These are phyloP conservation scores for Choloepus hoffmanni DNA, from an alignment of 2,113 vertebrate species.

Conservation along the genomic window DNA sequence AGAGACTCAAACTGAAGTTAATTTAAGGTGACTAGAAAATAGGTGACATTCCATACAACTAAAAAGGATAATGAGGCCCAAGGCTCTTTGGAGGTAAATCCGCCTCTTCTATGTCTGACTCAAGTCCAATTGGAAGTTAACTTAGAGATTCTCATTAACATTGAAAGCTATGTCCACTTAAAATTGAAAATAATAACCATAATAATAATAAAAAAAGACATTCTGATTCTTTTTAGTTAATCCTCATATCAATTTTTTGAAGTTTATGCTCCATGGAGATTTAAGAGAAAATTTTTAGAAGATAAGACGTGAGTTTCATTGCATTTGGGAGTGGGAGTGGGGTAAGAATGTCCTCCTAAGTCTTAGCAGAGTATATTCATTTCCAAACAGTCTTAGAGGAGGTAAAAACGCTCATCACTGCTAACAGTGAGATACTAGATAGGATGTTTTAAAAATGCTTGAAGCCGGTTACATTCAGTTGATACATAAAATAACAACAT, in stretches of 20 bases:
- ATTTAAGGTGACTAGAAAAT: background rate
- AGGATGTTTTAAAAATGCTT: background rate
- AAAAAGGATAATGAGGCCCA: background rate
- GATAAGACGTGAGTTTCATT: background rate
- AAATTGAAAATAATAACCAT: background rate
- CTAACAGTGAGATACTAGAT: background rate
- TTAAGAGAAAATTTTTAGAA: background rate
- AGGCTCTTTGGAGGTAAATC: background rate
- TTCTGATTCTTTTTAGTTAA: constrained; percentile 22
- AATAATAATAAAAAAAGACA: background rate
- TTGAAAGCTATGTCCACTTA: background rate
- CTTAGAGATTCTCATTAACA: background rate
- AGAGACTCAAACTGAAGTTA: background rate
- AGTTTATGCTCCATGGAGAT: background rate
- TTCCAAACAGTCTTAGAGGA: background rate
- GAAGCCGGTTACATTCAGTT: background rate
- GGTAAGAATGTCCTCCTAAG: background rate
- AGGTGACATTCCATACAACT: background rate
- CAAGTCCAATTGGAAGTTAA: background rate
- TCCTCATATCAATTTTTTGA: background rate
- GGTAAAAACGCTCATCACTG: background rate
- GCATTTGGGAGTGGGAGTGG: background rate
- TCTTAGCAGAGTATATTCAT: background rate
- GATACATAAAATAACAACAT: background rate
- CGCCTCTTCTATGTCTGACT: background rate